Evolutionary conservation across 2,797 vertebrate species (phyloP).

Genomic region (Cichlasoma orientale): DNA sequence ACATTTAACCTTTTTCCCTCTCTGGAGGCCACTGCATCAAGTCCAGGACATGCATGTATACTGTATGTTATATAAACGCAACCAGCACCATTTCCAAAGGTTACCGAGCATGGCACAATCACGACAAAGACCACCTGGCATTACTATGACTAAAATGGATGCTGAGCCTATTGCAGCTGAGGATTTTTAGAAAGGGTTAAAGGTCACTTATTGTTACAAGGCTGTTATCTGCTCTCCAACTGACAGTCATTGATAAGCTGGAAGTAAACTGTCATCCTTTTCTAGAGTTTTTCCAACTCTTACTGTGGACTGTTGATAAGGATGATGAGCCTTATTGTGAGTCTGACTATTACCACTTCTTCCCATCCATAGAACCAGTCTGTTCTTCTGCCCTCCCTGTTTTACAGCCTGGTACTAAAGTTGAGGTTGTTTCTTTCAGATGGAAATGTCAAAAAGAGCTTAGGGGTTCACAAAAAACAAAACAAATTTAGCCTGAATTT

Average conservation of each 20-base stretch:
- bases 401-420: neutral
- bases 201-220: neutral
- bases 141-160: neutral
- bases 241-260: neutral
- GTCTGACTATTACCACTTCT: neutral
- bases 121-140: neutral
- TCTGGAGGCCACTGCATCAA: neutral
- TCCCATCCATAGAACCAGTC: neutral
- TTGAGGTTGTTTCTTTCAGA: neutral
- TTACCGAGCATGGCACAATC: neutral
- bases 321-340: neutral
- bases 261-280: neutral
- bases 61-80: neutral
- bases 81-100: neutral
- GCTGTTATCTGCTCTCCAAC: neutral
- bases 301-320: neutral
- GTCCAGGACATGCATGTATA: neutral
- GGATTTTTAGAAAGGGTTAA: neutral
- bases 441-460: neutral
- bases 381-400: neutral
- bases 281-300: neutral
- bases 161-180: neutral
- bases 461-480: neutral
- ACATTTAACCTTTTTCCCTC: slow-evolving; percentile 3
- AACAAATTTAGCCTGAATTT: neutral